Evolutionary conservation across 2,888 invertebrate genomes (phyloP), one percentile per base, ranked within the genome.

Genomic region (Ecliptopera silaceata): DNA sequence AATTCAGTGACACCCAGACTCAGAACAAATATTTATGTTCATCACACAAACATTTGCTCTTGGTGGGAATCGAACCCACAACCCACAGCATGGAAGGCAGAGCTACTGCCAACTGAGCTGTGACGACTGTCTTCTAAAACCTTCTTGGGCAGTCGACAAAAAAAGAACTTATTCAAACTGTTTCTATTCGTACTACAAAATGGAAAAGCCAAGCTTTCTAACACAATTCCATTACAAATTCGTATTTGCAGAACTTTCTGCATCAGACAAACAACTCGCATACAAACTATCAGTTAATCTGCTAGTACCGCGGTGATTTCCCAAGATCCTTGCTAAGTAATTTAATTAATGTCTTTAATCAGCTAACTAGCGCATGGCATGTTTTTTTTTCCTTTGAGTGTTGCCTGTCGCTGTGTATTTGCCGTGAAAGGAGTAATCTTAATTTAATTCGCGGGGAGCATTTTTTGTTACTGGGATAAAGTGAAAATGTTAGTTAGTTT

Each of bases 341-440:
- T 88, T 85, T 73, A 86, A 83, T 89, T 85, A 87, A 84, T 76
- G 79, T n/a, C 77, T 79, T 85, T 82, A 85, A 87, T 84, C 78
- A 84, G 77, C 77, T 81, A 86, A 86, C 80, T 81, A 80, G 75
- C 66, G 18, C 12, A 34, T 34, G 12, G 57, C 44, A 54, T 59
- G 62, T 67, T 63, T 63, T 60, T 70, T 70, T 71, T 72, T 58
- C 65, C 54, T 61, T 61, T 63, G 32, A 45, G n/a, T 4, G 45
- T 29, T 38, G 1, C 4, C 36, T 31, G 36, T 58, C 41, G 15
- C 31, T 32, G 10, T 34, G 48, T 29, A 26, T 45, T 47, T 57
- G 44, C 39, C 13, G 22, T 18, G 41, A 36, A 56, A 41, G 20
- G 29, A 20, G 26, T 22, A n/a, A 12, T 11, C 20, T 48, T 56